Base-by-base conservation (phyloP, 2,797 vertebrate species). In the Eutrigla gurnardus region DNA sequence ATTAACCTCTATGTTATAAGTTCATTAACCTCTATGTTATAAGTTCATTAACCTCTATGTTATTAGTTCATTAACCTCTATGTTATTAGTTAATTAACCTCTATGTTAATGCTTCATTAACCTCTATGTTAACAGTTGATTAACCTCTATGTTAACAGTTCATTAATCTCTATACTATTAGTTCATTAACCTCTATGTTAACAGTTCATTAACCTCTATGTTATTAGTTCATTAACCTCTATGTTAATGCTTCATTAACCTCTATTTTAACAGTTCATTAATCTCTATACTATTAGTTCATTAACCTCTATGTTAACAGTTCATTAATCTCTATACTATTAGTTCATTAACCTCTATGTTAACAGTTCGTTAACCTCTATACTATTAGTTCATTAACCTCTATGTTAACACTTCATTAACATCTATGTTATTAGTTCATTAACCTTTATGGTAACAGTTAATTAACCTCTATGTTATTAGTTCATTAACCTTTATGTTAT, bases 231-330 rank as follows among this genome's bases (percentile, higher is more conserved):
- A 37, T 10, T 53, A 25, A 87, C 85, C 91, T 92, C 91, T 0
- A 93, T 92, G 70, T 89, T 82, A 17, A 92, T n/a, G n/a, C n/a
- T 3, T 73, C 18, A 37, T 10, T 53, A 25, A 87, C 85, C 91
- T 92, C 91, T 0, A 93, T 92, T 68, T 89, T 82, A 17, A 92
- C n/a, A n/a, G n/a, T n/a, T n/a, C n/a, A n/a, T n/a, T n/a, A n/a
- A n/a, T n/a, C n/a, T n/a, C n/a, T n/a, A n/a, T n/a, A n/a, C n/a
- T n/a, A n/a, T n/a, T n/a, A n/a, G n/a, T 3, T 73, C 18, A 37
- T 10, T 53, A 25, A 87, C 85, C 91, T 92, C 91, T 0, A 93
- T 92, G 70, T 89, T 82, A 17, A 92, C n/a, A n/a, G n/a, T n/a
- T n/a, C n/a, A n/a, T n/a, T n/a, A n/a, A n/a, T n/a, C n/a, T n/a